A percentile compares a stretch with the other conserved stretches of the same genome.
Conservation (phyloP, 2,797 vertebrate species). For the Ctenopoma multispine region DNA sequence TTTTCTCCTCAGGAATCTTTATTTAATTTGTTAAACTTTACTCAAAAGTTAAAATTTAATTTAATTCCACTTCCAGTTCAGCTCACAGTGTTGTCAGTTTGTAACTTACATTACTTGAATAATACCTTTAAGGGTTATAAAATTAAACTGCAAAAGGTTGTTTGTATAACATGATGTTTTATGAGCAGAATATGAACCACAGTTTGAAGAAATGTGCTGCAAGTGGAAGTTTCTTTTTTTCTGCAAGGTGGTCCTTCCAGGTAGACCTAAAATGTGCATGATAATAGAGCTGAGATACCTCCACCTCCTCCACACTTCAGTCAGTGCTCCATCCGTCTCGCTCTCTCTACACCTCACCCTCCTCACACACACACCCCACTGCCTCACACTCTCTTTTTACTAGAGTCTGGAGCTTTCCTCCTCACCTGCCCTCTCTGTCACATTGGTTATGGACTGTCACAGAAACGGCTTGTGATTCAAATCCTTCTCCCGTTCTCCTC, state of each 20-base stretch:
- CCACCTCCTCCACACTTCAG: constrained; percentile 43
- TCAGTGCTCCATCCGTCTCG: constrained; percentile 11
- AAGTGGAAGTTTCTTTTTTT: constrained; percentile 40
- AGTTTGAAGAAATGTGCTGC: constrained; percentile 30
- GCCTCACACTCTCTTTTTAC: constrained; percentile 31
- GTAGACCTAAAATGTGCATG: constrained; percentile 51
- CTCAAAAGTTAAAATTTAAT: constrained; percentile 29
- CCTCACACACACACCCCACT: constrained; percentile 20
- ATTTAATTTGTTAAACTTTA: constrained; percentile 22
- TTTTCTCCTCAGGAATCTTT: not conserved
- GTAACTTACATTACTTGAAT: constrained; percentile 21
- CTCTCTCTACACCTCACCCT: constrained; percentile 15
- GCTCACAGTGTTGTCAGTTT: constrained; percentile 23
- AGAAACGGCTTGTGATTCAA: constrained; percentile 65
- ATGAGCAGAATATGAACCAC: constrained; percentile 29
- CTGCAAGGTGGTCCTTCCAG: constrained; percentile 34
- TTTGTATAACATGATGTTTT: constrained; percentile 19
- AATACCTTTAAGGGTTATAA: constrained; percentile 39
- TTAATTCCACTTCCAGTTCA: constrained; percentile 14
- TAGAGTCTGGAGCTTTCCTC: constrained; percentile 43
- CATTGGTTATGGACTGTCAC: constrained; percentile 64
- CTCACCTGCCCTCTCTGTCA: constrained; percentile 57
- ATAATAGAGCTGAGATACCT: constrained; percentile 51
- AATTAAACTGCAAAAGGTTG: constrained; percentile 29
- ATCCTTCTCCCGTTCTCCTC: constrained; percentile 65